Evolutionary conservation across 2,888 invertebrate genomes (phyloP), one percentile per base, ranked within the genome.

Genomic region (Phortica okadai): DNA sequence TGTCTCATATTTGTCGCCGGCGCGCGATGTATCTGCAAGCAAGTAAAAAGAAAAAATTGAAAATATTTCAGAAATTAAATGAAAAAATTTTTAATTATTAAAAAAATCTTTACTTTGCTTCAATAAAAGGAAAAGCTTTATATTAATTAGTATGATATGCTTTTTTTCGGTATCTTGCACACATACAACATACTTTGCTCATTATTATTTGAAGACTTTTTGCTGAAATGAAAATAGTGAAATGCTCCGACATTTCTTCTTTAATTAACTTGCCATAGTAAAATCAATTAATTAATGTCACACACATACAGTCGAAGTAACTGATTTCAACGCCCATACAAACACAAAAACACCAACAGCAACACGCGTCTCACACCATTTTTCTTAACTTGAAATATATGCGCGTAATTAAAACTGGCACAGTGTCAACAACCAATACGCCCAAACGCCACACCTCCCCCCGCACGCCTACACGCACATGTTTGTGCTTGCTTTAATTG

Each of bases 1-100:
- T 70, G 97, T 96, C 91, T 96, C 95, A 92, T 97, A 97, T 92
- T 97, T 97, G 90, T 96, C 96, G 90, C 97, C 97, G 95, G 94
- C 93, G 91, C 94, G 93, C 90, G 94, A 94, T 91, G 94, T 93
- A 92, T 94, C 94, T 94, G 87, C 25, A 86, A 83, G 59, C 14
- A n/a, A 16, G 14, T 5, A 69, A 45, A 69, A 69, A 45, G 21
- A 69, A 50, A 69, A 2, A 33, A 33, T 7, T 62, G n/a, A 72
- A 67, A 11, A 56, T 50, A 10, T 16, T 11, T n/a, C 62, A 62
- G 2, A 41, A 11, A 66, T 66, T 66, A 33, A 14, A 6, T 33
- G 33, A 50, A 11, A 11, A 8, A 50, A 50, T 50, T 50, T 50
- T 6, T 50, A 6, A 50, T 14, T 14, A 50, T 50, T 50, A 2